These are phyloP conservation scores for Sinonovacula constricta DNA, from an alignment of 1,140 invertebrate genomes.

Conservation along the genomic window DNA sequence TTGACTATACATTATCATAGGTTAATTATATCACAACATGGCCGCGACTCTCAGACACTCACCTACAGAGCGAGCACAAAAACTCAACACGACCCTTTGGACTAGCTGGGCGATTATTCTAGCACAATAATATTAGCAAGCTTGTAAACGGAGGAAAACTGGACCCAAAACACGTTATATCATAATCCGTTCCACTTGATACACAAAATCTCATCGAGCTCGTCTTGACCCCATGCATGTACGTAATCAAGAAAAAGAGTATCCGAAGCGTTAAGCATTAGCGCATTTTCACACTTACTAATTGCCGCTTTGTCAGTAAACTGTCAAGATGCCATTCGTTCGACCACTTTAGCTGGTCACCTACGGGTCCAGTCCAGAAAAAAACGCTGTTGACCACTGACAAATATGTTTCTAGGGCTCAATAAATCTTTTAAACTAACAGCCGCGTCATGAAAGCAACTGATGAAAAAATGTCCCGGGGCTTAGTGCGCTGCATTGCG, in stretches of 20 bases:
- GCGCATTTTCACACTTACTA: constrained; percentile 39
- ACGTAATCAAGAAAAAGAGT: constrained; percentile 13
- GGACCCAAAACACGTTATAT: constrained; percentile 12
- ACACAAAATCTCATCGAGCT: constrained; percentile 28
- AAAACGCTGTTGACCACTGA: neutral
- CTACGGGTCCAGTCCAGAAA: neutral
- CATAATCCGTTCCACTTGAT: constrained; percentile 22
- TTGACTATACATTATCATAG: no score
- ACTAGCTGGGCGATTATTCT: no score
- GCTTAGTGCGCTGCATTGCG: no score
- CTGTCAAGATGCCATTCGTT: constrained; percentile 42
- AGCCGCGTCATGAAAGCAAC: no score
- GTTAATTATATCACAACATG: no score
- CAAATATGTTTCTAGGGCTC: neutral
- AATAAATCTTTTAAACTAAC: constrained; percentile 51
- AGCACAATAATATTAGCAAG: no score
- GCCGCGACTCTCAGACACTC: no score
- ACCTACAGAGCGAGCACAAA: no score
- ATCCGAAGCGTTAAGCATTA: constrained; percentile 8
- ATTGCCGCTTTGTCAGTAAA: constrained; percentile 37
- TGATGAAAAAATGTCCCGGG: no score
- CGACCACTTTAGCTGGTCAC: neutral
- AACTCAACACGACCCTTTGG: no score
- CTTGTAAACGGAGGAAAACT: neutral
- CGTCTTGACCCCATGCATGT: constrained; percentile 3